Conservation (phyloP, 2,888 invertebrate species). For the Rhogogaster chlorosoma region DNA sequence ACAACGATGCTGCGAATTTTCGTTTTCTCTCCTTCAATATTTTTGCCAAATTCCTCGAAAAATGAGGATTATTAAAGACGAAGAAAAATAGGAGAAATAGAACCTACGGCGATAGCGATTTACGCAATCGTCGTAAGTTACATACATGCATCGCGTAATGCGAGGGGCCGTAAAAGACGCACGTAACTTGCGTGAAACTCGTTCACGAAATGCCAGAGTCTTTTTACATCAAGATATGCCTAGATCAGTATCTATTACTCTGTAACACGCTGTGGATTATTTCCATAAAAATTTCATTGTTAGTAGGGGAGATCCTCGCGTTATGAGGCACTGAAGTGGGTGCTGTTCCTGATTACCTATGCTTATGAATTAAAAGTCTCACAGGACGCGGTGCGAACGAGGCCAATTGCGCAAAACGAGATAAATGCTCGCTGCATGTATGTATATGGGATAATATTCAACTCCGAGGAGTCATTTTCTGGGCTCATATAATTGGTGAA, state of each 20-base stretch:
- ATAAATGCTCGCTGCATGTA: not conserved
- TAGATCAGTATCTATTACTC: conserved; percentile 21
- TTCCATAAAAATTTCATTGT: conserved; percentile 32
- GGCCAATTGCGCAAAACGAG: conserved; percentile 62
- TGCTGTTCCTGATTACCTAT: not conserved
- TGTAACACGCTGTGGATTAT: not conserved
- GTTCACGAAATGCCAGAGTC: conserved; percentile 26
- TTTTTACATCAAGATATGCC: not conserved
- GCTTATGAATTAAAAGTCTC: conserved; percentile 57
- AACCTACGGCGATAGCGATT: not conserved
- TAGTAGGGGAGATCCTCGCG: conserved; percentile 22
- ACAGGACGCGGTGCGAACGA: conserved; percentile 57
- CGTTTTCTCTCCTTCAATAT: too few species aligned
- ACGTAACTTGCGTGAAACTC: conserved; percentile 25
- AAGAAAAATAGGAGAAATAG: not conserved
- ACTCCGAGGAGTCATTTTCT: not conserved
- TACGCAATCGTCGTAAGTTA: not conserved
- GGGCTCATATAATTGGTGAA: not conserved
- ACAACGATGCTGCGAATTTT: too few species aligned
- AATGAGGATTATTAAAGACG: not conserved
- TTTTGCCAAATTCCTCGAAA: not conserved
- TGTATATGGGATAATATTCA: not conserved
- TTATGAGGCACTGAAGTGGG: not conserved
- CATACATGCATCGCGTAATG: not conserved
- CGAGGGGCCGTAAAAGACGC: not conserved